Conservation (phyloP, 2,888 invertebrate genomes). For the Tethea ocularis region DNA sequence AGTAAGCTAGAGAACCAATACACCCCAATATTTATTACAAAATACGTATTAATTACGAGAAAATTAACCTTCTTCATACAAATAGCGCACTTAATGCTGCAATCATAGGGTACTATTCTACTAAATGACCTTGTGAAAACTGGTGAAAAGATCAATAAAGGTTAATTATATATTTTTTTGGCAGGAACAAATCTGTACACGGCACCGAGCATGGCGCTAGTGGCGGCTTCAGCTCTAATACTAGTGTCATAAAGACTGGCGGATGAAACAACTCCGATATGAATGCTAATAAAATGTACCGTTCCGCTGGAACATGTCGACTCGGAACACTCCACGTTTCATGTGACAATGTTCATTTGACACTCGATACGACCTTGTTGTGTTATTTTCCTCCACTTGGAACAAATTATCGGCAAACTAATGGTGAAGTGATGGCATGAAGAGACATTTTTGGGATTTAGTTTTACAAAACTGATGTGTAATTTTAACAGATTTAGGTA, state of each 20-base stretch:
- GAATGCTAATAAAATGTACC: slow-evolving; percentile 15
- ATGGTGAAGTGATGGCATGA: background rate
- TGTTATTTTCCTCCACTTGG: background rate
- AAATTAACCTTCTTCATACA: too few species aligned
- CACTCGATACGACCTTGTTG: slow-evolving; percentile 9
- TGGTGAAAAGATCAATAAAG: too few species aligned
- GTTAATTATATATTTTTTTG: slow-evolving; percentile 34
- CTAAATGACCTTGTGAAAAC: background rate
- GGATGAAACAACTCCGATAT: slow-evolving; percentile 13
- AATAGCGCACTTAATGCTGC: too few species aligned
- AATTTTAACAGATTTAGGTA: too few species aligned
- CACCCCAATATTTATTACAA: too few species aligned
- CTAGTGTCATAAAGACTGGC: slow-evolving; percentile 43
- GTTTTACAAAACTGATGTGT: background rate
- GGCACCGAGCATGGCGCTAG: slow-evolving; percentile 49
- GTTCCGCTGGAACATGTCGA: background rate
- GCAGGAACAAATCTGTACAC: slow-evolving; percentile 58
- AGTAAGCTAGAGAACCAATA: too few species aligned
- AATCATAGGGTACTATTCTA: too few species aligned
- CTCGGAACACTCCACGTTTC: slow-evolving; percentile 14
- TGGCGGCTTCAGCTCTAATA: slow-evolving; percentile 58
- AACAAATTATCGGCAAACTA: background rate
- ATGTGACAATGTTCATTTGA: slow-evolving; percentile 23
- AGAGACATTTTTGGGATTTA: background rate
- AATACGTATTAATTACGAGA: too few species aligned